Conservation (phyloP, 2,113 vertebrate species). For the Microcebus griseorufus region DNA sequence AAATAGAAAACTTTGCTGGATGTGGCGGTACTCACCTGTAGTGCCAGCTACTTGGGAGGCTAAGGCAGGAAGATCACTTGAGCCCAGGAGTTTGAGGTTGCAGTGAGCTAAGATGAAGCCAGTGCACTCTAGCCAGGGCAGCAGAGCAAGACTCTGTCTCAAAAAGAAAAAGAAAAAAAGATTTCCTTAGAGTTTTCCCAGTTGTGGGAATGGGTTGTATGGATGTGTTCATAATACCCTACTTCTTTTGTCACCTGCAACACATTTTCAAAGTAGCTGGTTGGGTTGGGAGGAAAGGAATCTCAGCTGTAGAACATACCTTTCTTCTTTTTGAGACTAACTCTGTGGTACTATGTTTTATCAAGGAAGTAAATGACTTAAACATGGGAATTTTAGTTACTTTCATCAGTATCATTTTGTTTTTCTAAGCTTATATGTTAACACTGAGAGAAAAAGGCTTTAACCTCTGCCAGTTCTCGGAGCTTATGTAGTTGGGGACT, state of each 20-base stretch:
- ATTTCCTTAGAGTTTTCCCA: background rate
- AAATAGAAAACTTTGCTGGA: too few relatives aligned
- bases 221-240: background rate
- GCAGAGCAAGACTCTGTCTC: too few relatives aligned
- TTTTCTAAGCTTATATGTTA: background rate
- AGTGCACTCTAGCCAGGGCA: too few relatives aligned
- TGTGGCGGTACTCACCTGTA: too few relatives aligned
- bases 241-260: background rate
- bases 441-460: background rate
- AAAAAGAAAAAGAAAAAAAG: too few relatives aligned
- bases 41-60: too few relatives aligned
- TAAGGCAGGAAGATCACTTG: too few relatives aligned
- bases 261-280: background rate
- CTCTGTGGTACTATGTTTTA: background rate
- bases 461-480: background rate
- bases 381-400: background rate
- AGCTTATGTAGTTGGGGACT: background rate
- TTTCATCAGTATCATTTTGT: background rate
- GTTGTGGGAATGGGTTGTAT: background rate
- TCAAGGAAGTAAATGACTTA: slow-evolving; percentile 1
- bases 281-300: background rate
- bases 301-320: background rate
- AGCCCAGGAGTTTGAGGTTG: too few relatives aligned
- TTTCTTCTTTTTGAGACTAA: slow-evolving; percentile 21
- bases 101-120: too few relatives aligned